Conservation (phyloP, 2,888 invertebrate genomes). For the Pilophorus perplexus region DNA sequence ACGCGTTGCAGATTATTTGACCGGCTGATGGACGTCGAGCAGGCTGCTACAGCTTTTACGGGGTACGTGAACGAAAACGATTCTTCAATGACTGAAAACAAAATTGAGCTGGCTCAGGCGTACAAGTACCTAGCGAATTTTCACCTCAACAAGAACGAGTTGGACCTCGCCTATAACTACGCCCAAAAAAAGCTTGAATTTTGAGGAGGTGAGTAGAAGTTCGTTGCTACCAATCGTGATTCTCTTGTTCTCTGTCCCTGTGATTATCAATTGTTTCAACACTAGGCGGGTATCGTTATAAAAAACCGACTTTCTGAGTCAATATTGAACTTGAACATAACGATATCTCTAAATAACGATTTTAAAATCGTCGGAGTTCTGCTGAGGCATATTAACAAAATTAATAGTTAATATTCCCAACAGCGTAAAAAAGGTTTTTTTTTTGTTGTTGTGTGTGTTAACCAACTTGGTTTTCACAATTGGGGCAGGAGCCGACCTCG, state of each 20-base stretch:
- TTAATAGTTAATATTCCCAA: neutral
- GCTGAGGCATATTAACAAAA: neutral
- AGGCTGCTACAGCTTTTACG: conserved; percentile 89
- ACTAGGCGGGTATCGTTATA: too few relatives aligned
- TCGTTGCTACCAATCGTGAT: too few relatives aligned
- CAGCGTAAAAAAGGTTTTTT: too few relatives aligned
- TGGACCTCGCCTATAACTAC: conserved; percentile 86
- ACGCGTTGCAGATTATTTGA: conserved; percentile 71
- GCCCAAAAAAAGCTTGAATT: conserved; percentile 94
- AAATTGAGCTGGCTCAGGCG: conserved; percentile 77
- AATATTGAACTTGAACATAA: too few relatives aligned
- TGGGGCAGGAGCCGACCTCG: too few relatives aligned
- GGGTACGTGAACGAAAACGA: conserved; percentile 79
- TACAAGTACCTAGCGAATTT: conserved; percentile 89
- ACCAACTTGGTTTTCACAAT: too few relatives aligned
- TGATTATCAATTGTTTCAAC: too few relatives aligned
- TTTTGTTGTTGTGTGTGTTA: too few relatives aligned
- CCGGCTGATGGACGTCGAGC: conserved; percentile 76
- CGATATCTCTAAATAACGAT: too few relatives aligned
- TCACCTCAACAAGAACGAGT: conserved; percentile 74
- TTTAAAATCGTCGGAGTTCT: neutral
- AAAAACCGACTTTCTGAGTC: too few relatives aligned
- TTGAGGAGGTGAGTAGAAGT: conserved; percentile 78
- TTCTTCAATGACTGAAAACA: conserved; percentile 59
- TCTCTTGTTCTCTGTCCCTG: too few relatives aligned